Conservation (phyloP, 2,888 invertebrate species). For the Caenorhabditis sinica region DNA sequence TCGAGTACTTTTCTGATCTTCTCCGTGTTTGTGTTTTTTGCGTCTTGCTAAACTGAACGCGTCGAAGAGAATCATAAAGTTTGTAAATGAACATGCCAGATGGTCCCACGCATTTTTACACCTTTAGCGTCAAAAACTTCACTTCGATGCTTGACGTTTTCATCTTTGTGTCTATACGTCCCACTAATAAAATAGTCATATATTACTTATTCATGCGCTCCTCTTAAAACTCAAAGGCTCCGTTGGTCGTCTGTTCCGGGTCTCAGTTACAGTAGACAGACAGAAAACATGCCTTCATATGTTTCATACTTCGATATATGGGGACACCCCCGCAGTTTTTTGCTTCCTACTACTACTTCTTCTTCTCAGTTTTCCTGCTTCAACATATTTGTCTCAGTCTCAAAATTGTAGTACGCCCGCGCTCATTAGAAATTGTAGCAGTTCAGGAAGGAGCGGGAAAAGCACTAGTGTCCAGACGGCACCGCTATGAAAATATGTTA, state of each 20-base stretch:
- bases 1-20: slow-evolving; percentile 49
- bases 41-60: slow-evolving; percentile 15
- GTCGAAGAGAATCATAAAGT: slow-evolving; percentile 9
- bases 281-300: slow-evolving; percentile 24
- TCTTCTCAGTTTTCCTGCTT: not conserved
- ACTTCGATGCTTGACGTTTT: not conserved
- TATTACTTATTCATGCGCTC: slow-evolving; percentile 47
- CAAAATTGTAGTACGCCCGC: slow-evolving; percentile 56
- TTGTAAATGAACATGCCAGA: slow-evolving; percentile 27
- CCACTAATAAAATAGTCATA: slow-evolving; percentile 53
- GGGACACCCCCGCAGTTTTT: slow-evolving; percentile 36
- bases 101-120: slow-evolving; percentile 39
- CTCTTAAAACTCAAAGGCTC: slow-evolving; percentile 1
- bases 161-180: slow-evolving; percentile 1
- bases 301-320: slow-evolving; percentile 18
- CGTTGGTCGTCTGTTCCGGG: slow-evolving; percentile 8
- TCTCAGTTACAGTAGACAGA: slow-evolving; percentile 12
- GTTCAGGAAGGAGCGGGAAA: slow-evolving; percentile 7
- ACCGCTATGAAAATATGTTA: slow-evolving; percentile 19
- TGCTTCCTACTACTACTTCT: slow-evolving; percentile 5
- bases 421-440: slow-evolving; percentile 59
- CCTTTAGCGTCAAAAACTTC: not conserved
- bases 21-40: slow-evolving; percentile 36
- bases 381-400: slow-evolving; percentile 47
- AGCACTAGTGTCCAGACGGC: slow-evolving; percentile 28